phyloP scores from a whole-genome alignment of 2,113 vertebrate species.

The Lethenteron reissneri region DNA sequence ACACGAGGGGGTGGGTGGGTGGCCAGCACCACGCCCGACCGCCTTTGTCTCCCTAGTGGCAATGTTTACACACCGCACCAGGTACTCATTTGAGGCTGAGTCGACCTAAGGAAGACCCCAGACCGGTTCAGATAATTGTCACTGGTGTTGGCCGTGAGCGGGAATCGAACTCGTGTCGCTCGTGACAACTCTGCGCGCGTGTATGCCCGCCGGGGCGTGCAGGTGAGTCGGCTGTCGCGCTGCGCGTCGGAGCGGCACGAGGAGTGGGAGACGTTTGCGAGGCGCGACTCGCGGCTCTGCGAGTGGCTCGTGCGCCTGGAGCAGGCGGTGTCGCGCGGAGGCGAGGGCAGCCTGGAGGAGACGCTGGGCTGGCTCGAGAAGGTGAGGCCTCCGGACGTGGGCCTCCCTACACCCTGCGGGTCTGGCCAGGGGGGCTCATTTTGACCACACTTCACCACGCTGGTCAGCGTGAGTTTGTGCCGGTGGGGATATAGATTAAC shows the following conservation, averaged over 20 bases:
- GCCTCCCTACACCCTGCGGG: neutral
- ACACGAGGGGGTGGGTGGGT: too few species aligned
- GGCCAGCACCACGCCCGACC: too few species aligned
- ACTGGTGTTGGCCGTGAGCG: too few species aligned
- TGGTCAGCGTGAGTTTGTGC: too few species aligned
- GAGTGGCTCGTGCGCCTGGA: constrained; percentile 84
- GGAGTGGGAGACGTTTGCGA: constrained; percentile 64
- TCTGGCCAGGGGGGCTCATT: neutral
- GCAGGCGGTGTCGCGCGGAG: constrained; percentile 47
- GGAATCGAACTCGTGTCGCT: neutral
- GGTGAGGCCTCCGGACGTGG: constrained; percentile 22
- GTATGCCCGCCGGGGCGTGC: constrained; percentile 49
- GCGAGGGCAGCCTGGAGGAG: constrained; percentile 65
- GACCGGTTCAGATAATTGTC: too few species aligned
- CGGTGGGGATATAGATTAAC: too few species aligned
- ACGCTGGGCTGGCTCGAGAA: constrained; percentile 90
- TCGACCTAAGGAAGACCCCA: too few species aligned
- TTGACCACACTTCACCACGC: too few species aligned
- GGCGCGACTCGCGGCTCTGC: constrained; percentile 68
- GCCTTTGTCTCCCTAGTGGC: too few species aligned
- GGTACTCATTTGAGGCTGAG: too few species aligned
- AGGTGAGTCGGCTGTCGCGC: constrained; percentile 40
- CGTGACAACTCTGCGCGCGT: constrained; percentile 27
- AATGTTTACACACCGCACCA: too few species aligned
- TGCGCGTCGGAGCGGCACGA: constrained; percentile 14